Evolutionary conservation across 2,113 vertebrate genomes (phyloP).

Genomic region (Rhagologus leucostigma): DNA sequence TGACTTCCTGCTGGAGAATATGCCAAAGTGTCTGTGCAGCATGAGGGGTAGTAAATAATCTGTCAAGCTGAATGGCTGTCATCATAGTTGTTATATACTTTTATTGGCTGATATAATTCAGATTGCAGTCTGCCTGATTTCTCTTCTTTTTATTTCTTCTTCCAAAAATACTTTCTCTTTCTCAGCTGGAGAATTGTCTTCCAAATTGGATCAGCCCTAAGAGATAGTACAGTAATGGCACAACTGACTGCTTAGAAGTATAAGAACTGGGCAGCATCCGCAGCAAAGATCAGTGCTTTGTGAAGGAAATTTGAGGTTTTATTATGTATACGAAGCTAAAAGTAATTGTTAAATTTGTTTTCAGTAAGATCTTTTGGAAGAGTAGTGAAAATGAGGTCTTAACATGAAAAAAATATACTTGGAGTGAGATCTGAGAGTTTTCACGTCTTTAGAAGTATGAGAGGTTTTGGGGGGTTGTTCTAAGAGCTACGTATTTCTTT

Average conservation of each 20-base stretch:
- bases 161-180: background rate
- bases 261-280: background rate
- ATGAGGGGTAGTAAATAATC: background rate
- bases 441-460: background rate
- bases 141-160: background rate
- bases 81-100: background rate
- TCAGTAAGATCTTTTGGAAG: background rate
- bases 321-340: background rate
- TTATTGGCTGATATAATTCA: background rate
- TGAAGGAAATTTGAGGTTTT: background rate
- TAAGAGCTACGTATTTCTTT: background rate
- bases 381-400: background rate
- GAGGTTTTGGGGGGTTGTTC: background rate
- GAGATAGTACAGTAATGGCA: background rate
- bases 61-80: background rate
- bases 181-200: background rate
- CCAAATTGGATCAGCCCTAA: background rate
- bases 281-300: background rate
- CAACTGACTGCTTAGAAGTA: background rate
- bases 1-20: background rate
- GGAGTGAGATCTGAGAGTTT: background rate
- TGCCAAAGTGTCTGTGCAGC: background rate
- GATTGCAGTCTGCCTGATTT: background rate
- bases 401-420: background rate
- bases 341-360: background rate